phyloP scores from a whole-genome alignment of 2,113 vertebrate species.

The Bubo bubo region DNA sequence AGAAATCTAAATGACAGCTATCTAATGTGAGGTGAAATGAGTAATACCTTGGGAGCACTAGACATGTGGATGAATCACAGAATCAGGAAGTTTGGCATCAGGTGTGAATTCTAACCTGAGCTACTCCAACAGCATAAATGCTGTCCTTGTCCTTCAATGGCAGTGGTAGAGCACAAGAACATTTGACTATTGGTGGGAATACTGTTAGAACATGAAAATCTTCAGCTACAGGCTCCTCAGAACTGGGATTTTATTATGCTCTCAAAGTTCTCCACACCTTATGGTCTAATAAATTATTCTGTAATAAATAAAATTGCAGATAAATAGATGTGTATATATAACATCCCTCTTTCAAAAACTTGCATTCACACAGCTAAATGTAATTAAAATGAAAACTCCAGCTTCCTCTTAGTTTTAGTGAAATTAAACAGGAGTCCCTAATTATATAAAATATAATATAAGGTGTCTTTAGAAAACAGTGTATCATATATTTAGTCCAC shows the following conservation, averaged over 20 bases:
- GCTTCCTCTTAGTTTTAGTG: background rate
- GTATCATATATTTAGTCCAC: background rate
- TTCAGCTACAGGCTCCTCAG: accelerated
- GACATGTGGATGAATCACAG: background rate
- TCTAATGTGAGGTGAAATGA: background rate
- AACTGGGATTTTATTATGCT: background rate
- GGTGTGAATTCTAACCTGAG: background rate
- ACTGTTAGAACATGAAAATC: background rate
- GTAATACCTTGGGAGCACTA: background rate
- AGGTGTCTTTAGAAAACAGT: background rate
- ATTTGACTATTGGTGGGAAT: background rate
- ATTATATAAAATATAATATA: background rate
- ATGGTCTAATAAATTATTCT: background rate
- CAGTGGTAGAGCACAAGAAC: background rate
- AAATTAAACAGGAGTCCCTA: background rate
- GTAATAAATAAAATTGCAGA: background rate
- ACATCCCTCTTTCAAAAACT: background rate
- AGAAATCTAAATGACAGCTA: background rate
- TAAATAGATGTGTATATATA: background rate
- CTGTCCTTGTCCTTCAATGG: background rate
- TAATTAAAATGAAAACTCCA: background rate
- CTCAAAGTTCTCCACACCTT: background rate
- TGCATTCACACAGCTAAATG: accelerated
- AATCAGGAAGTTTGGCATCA: background rate
- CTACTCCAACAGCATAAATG: background rate